These are phyloP conservation scores for Oreotrochilus melanogaster DNA, from an alignment of 2,113 vertebrate species.

Conservation along the genomic window DNA sequence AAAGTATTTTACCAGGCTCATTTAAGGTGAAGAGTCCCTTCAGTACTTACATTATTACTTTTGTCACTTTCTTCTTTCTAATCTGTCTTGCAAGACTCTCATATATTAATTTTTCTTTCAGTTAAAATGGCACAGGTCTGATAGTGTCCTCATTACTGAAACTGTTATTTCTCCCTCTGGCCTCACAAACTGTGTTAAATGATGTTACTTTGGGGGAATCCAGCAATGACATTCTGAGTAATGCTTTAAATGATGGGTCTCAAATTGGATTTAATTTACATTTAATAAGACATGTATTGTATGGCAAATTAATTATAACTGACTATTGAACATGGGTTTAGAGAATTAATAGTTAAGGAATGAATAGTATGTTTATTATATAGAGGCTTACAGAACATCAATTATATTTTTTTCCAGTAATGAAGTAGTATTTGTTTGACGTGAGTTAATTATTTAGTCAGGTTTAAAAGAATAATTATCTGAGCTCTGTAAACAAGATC, in stretches of 20 bases:
- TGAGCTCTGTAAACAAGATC: background rate
- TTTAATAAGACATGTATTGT: slow-evolving; percentile 40
- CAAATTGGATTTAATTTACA: slow-evolving; percentile 63
- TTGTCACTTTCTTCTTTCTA: slow-evolving; percentile 21
- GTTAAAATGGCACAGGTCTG: slow-evolving; percentile 33
- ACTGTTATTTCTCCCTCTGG: slow-evolving; percentile 66
- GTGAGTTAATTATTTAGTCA: slow-evolving; percentile 18
- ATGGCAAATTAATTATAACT: slow-evolving; percentile 55
- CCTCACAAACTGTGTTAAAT: slow-evolving; percentile 46
- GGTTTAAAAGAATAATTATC: slow-evolving; percentile 38
- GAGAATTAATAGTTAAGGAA: slow-evolving; percentile 36
- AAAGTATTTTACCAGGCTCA: background rate
- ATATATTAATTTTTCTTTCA: slow-evolving; percentile 52
- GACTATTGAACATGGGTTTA: background rate
- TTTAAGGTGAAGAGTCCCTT: slow-evolving; percentile 11
- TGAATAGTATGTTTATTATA: slow-evolving; percentile 3
- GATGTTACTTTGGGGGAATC: slow-evolving; percentile 24
- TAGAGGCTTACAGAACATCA: background rate
- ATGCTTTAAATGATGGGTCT: slow-evolving; percentile 16
- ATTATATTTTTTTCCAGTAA: slow-evolving; percentile 37
- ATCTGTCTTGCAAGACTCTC: background rate
- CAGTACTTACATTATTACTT: slow-evolving; percentile 1
- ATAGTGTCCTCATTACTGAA: slow-evolving; percentile 34
- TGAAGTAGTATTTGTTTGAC: slow-evolving; percentile 36
- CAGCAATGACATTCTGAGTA: slow-evolving; percentile 28